phyloP scores from a whole-genome alignment of 2,113 vertebrate species.

The Garra rufa region DNA sequence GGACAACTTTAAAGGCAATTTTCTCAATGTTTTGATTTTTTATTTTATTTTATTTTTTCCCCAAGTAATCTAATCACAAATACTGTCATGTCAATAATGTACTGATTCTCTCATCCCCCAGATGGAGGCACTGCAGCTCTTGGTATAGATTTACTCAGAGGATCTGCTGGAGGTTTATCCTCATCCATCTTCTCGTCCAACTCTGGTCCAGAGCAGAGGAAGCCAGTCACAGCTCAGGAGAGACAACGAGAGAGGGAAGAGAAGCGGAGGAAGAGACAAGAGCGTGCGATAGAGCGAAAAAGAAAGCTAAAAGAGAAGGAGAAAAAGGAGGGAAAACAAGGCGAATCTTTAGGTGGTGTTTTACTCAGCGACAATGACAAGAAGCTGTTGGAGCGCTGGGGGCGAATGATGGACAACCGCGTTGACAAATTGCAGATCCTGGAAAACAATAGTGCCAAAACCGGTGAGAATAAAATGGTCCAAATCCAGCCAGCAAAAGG shows the following conservation, averaged over 20 bases:
- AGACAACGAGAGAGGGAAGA: conserved; percentile 90
- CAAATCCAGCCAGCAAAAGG: conserved; percentile 57
- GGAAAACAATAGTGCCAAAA: conserved; percentile 53
- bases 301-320: conserved; percentile 83
- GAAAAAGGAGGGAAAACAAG: conserved; percentile 75
- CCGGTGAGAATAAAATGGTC: conserved; percentile 59
- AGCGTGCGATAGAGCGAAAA: conserved; percentile 84
- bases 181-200: conserved; percentile 57
- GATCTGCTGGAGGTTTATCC: conserved; percentile 44
- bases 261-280: conserved; percentile 85
- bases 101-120: conserved; percentile 59
- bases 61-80: no score
- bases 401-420: conserved; percentile 82
- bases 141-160: conserved; percentile 62
- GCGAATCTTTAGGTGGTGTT: conserved; percentile 79
- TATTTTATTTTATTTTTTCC: no score
- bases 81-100: not conserved
- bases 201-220: conserved; percentile 74
- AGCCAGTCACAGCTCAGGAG: conserved; percentile 89
- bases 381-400: conserved; percentile 89
- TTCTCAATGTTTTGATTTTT: no score
- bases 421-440: conserved; percentile 66
- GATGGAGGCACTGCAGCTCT: conserved; percentile 67
- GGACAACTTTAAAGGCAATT: no score
- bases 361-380: conserved; percentile 89